Conservation (phyloP, 2,113 vertebrate species). For the Tursiops truncatus region DNA sequence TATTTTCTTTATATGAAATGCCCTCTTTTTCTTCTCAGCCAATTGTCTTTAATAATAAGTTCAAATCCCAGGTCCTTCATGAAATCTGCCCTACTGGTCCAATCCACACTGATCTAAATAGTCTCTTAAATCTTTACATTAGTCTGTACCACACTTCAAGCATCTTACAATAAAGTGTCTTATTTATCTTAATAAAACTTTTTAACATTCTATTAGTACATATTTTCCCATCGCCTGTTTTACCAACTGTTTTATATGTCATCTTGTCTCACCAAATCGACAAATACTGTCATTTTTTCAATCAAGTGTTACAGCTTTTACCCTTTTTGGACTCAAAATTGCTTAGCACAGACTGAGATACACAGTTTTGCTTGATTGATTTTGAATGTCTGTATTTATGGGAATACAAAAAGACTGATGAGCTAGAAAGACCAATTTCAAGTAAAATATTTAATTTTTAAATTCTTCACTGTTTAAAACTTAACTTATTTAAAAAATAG, state of each 20-base stretch:
- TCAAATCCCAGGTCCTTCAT: neutral
- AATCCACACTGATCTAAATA: neutral
- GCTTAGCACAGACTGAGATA: neutral
- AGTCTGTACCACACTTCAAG: neutral
- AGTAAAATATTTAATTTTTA: neutral
- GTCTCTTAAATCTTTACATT: neutral
- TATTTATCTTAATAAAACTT: neutral
- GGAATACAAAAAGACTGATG: neutral
- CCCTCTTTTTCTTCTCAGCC: neutral
- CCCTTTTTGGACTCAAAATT: neutral
- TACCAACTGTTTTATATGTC: neutral
- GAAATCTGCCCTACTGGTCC: neutral
- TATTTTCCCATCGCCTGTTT: neutral
- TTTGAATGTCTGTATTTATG: constrained; percentile 10
- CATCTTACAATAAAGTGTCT: neutral
- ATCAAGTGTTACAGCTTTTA: constrained; percentile 10
- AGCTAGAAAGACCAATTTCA: neutral
- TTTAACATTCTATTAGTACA: neutral
- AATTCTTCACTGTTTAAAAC: constrained; percentile 26
- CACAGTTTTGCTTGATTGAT: neutral
- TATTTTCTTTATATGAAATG: constrained; percentile 19
- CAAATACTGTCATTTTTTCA: neutral
- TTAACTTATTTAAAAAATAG: constrained; percentile 14
- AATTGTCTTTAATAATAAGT: neutral
- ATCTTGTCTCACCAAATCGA: neutral